phyloP scores from a whole-genome alignment of 2,113 vertebrate genomes.

The Anthoscopus minutus region DNA sequence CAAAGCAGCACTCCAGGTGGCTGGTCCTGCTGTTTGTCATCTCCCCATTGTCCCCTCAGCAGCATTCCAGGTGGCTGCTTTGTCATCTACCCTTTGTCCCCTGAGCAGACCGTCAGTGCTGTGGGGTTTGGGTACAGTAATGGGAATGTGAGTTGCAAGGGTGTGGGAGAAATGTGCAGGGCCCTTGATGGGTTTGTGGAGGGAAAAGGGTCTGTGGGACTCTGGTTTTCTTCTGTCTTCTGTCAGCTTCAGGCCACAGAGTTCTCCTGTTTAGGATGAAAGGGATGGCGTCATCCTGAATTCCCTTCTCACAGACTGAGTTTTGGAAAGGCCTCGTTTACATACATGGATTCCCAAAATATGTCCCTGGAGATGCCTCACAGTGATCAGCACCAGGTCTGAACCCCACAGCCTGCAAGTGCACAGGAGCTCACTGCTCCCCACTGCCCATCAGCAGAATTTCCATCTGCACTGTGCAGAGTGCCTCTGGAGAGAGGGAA shows the following conservation, averaged over 20 bases:
- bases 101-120: neutral
- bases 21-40: neutral
- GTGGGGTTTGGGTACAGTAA: neutral
- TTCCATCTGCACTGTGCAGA: neutral
- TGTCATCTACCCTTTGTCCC: neutral
- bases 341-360: neutral
- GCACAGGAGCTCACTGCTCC: neutral
- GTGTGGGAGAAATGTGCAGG: rapidly evolving
- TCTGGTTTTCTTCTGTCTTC: neutral
- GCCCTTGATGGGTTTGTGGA: rapidly evolving
- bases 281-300: neutral
- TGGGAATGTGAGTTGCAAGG: neutral
- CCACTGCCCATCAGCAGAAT: neutral
- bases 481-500: neutral
- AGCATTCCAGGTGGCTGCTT: neutral
- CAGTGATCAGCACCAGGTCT: neutral
- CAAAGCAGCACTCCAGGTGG: neutral
- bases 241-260: neutral
- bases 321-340: neutral
- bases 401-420: neutral
- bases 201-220: neutral
- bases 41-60: neutral
- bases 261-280: neutral
- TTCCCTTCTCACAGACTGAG: neutral
- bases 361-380: neutral